These are phyloP conservation scores for Hydroisotoma schaefferi DNA, from an alignment of 2,888 invertebrate genomes.

Conservation along the genomic window DNA sequence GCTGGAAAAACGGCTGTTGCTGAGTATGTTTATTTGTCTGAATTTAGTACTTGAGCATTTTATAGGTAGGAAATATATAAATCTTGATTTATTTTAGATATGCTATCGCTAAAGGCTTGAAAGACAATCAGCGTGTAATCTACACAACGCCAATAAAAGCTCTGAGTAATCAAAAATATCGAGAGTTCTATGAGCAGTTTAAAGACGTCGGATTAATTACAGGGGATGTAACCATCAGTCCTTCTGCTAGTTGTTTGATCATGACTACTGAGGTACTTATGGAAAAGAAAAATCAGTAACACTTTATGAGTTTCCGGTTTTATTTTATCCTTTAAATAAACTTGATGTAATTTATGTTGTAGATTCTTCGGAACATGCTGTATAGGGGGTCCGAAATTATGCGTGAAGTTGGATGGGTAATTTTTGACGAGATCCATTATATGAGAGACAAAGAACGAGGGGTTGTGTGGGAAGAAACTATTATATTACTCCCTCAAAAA, in stretches of 20 bases:
- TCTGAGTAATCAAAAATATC: constrained; percentile 96
- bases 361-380: constrained; percentile 96
- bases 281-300: too few relatives aligned
- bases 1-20: constrained; percentile 98
- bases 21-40: constrained; percentile 68
- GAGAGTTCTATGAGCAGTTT: constrained; percentile 96
- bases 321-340: background rate
- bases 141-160: constrained; percentile 99
- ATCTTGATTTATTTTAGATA: constrained; percentile 59
- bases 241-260: constrained; percentile 93
- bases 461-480: constrained; percentile 99
- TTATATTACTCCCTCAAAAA: constrained; percentile 94
- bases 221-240: constrained; percentile 99
- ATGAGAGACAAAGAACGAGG: constrained; percentile 99
- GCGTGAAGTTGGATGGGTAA: constrained; percentile 99
- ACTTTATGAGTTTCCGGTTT: too few relatives aligned
- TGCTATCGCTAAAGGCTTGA: constrained; percentile 90
- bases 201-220: constrained; percentile 97
- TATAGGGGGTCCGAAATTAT: constrained; percentile 98
- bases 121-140: constrained; percentile 94
- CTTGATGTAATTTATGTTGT: background rate
- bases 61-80: background rate
- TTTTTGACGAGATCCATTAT: constrained; percentile 99
- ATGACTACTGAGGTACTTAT: constrained; percentile 99
- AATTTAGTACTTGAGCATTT: constrained; percentile 1